phyloP scores from a whole-genome alignment of 2,797 vertebrate genomes.

The Numenius phaeopus region DNA sequence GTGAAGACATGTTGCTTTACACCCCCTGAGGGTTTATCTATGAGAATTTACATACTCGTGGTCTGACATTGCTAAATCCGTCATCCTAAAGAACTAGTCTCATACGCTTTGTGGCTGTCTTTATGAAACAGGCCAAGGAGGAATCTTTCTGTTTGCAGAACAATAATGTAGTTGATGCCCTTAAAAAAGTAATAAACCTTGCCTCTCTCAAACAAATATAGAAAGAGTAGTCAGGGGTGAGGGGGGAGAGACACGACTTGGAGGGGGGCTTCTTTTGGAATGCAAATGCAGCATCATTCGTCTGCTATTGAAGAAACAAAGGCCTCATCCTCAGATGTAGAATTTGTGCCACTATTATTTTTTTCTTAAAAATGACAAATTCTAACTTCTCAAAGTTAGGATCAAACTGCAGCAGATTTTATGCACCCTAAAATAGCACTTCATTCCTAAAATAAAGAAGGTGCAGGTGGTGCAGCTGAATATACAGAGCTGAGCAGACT shows the following conservation, averaged over 20 bases:
- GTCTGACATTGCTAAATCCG: not conserved
- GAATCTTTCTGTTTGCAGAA: not conserved
- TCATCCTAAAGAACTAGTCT: not conserved
- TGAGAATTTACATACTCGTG: not conserved
- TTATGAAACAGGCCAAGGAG: not conserved
- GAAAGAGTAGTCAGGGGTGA: not conserved
- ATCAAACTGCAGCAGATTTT: not conserved
- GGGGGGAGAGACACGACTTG: not conserved
- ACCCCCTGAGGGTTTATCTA: not conserved
- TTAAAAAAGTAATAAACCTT: slow-evolving; percentile 1
- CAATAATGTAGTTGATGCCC: not conserved
- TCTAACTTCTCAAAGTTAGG: slow-evolving; percentile 16
- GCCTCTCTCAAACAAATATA: not conserved
- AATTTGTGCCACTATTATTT: not conserved
- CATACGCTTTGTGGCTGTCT: not conserved
- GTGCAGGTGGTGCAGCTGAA: slow-evolving; percentile 36
- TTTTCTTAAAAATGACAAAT: not conserved
- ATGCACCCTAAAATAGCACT: not conserved
- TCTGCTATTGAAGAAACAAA: not conserved
- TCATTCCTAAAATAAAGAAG: not conserved
- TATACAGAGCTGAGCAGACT: slow-evolving; percentile 54
- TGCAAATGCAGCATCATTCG: not conserved
- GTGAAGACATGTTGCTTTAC: not conserved
- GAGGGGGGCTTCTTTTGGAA: not conserved
- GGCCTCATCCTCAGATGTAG: not conserved